Evolutionary conservation across 2,113 vertebrate species (phyloP), one percentile per base, ranked within the genome.

Genomic region (Eublepharis macularius): DNA sequence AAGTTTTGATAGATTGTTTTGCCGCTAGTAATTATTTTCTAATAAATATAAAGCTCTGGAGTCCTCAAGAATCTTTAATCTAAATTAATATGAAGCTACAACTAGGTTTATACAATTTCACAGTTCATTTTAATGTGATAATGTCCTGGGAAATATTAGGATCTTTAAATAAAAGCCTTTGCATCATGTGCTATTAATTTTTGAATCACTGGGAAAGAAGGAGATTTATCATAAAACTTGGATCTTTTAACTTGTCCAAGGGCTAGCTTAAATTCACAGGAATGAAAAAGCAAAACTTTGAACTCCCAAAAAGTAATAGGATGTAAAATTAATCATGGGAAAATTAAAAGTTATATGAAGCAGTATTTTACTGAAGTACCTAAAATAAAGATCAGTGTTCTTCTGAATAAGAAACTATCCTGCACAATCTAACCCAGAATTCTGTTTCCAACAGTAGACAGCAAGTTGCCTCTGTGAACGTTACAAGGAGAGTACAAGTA

Each of bases 31-130:
- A 85, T 85, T 85, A 85, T 85, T 80, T 85, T 80, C 84, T 85
- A 85, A 85, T 85, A 85, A 85, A 85, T 85, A 85, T 68, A 85
- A 80, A 85, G 84, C 84, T 85, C 84, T 34, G 45, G 84, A 85
- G 84, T 41, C 68, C 84, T 80, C 84, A 85, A 73, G 51, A 85
- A 80, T 85, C 54, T 80, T 85, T 85, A 72, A 85, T 41, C 84
- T 63, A 85, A 85, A 73, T 85, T 68, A 80, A 80, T 73, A 85
- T 63, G 84, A 85, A 85, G 39, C 68, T 85, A 85, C 76, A 85
- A 80, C 70, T 80, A 72, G 83, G 68, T 72, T 79, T 70, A 72
- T 47, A 65, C 9, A 73, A 73, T 80, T 85, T 85, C 84, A 85
- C 76, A 73, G 76, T 85, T 85, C 76, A 85, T 85, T 80, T 80